phyloP scores from a whole-genome alignment of 2,888 invertebrate genomes.

The Calephelis perditalis region DNA sequence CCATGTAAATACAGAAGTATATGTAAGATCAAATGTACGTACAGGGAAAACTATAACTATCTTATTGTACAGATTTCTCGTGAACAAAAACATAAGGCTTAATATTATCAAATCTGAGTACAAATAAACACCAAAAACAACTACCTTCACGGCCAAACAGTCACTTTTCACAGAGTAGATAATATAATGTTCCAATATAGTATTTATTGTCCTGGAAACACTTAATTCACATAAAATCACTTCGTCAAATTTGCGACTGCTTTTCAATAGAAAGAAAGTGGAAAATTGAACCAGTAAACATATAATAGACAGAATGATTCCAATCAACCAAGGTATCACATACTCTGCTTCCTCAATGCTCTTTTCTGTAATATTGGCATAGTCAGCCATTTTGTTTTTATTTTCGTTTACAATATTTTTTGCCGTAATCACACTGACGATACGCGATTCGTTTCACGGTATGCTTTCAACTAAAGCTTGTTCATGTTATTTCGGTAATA shows the following conservation, averaged over 20 bases:
- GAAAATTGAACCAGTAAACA: background rate
- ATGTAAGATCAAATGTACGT: background rate
- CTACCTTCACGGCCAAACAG: background rate
- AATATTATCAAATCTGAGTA: background rate
- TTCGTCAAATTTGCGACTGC: slow-evolving; percentile 2
- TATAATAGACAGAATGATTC: background rate
- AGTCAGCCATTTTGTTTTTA: background rate
- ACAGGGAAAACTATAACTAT: background rate
- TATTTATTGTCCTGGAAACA: slow-evolving; percentile 3
- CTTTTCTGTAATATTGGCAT: background rate
- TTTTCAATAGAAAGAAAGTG: background rate
- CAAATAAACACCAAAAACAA: slow-evolving; percentile 1
- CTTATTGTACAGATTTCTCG: slow-evolving; percentile 1
- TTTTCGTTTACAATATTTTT: too few species aligned
- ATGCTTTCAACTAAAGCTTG: too few species aligned
- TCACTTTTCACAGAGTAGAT: background rate
- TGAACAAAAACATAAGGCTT: slow-evolving; percentile 5
- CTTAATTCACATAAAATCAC: slow-evolving; percentile 2
- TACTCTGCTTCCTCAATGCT: background rate
- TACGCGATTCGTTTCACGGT: too few species aligned
- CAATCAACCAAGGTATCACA: background rate
- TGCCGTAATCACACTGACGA: too few species aligned
- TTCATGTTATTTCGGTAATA: too few species aligned
- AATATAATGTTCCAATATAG: background rate
- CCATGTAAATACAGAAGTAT: background rate